Percentiles rank a stretch among this genome's conserved stretches.
Conservation (phyloP, 1,140 invertebrate species). For the Caligus rogercresseyi region DNA sequence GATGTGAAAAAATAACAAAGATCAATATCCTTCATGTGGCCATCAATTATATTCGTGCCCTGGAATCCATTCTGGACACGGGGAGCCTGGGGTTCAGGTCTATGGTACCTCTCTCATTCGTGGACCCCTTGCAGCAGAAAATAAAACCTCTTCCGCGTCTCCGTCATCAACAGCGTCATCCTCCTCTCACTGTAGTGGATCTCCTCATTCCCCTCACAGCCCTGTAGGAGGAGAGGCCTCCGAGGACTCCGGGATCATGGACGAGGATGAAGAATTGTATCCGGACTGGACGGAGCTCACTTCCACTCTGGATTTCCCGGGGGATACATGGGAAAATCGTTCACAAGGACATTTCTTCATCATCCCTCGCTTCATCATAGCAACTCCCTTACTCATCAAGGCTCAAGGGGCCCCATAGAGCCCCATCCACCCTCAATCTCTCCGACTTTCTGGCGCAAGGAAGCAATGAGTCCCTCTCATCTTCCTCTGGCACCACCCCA, state of each 20-base stretch:
- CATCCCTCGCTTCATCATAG: no score
- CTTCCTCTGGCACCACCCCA: neutral
- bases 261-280: constrained; percentile 4
- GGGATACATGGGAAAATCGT: neutral
- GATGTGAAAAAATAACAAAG: constrained; percentile 17
- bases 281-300: constrained; percentile 19
- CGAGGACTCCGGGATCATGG: constrained; percentile 6
- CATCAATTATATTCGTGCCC: constrained; percentile 18
- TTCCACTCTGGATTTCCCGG: constrained; percentile 8
- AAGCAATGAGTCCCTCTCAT: neutral
- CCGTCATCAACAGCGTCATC: neutral
- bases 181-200: neutral
- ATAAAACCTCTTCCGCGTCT: neutral
- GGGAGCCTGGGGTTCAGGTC: constrained; percentile 13
- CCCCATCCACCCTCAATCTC: neutral
- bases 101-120: constrained; percentile 15
- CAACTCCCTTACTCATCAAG: neutral
- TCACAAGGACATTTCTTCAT: neutral
- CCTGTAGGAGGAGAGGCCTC: neutral
- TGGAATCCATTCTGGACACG: constrained; percentile 14
- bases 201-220: neutral
- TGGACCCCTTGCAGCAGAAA: neutral
- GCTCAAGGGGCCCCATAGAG: neutral
- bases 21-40: constrained; percentile 18
- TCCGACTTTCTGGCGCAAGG: neutral